Evolutionary conservation across 2,888 invertebrate genomes (phyloP), one percentile per base, ranked within the genome.

Genomic region (Hirtodrosophila confusa): DNA sequence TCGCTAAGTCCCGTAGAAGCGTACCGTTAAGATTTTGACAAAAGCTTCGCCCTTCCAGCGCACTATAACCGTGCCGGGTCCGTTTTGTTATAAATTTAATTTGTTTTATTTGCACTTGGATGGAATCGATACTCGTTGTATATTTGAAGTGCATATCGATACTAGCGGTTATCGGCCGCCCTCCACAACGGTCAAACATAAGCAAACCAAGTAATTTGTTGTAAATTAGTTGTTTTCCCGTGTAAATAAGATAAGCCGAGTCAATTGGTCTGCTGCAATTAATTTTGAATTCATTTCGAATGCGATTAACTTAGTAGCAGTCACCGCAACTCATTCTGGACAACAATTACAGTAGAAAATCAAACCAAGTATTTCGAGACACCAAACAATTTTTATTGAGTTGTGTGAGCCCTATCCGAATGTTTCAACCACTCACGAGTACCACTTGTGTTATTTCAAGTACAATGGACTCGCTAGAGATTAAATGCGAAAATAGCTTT

Each of bases 381-480:
- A 11, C n/a, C 11, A 31, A 27, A 7, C 35, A 27, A 27, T 23
- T 39, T 39, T 9, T 31, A 51, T 17, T 33, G 31, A 47, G n/a
- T 54, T 31, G 11, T 23, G n/a, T 3, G 31, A 31, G 31, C 31
- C 4, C 31, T 9, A 31, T 31, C 5, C 37, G 37, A 47, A 23
- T 37, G 31, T 31, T 29, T 47, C 55, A 55, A 8, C 24, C 4
- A 10, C 24, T 27, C 41, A 24, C 41, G 5, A 9, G 31, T 31
- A 9, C 8, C 31, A 31, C 31, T 31, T 39, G 12, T 39, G 8
- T 39, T 39, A 39, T 17, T 39, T 45, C 3, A 29, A 31, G 23
- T 31, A 3, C 27, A 45, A 55, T 55, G 54, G 54, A 55, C 10
- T 31, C 23, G 23, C 5, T 55, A 9, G 54, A 55, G 3, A 55